phyloP scores from a whole-genome alignment of 2,888 invertebrate genomes.

The Netelia fuscicornis region DNA sequence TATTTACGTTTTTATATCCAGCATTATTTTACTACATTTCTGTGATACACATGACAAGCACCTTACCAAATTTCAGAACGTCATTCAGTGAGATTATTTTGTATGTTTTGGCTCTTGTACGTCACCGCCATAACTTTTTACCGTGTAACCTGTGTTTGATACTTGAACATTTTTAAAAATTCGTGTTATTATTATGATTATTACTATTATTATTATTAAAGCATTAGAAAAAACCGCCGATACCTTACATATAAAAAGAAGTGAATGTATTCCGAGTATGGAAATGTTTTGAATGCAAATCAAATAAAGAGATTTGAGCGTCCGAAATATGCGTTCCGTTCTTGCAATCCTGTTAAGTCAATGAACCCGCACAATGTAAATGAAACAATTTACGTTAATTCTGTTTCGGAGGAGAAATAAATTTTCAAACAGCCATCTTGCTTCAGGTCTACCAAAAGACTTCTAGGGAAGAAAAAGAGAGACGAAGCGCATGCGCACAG shows the following conservation, averaged over 20 bases:
- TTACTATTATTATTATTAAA: constrained; percentile 3
- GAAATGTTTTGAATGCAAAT: constrained; percentile 40
- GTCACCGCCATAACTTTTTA: not conserved
- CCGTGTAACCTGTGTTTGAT: not conserved
- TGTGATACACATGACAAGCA: constrained; percentile 60
- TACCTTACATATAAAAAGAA: constrained; percentile 11
- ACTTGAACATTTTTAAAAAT: not conserved
- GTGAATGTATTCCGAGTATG: constrained; percentile 18
- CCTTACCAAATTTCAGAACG: constrained; percentile 29
- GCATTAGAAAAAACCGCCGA: constrained; percentile 8
- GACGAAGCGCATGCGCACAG: constrained; percentile 54
- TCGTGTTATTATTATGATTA: not conserved
- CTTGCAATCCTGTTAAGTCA: not conserved
- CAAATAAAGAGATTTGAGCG: constrained; percentile 38
- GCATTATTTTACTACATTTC: constrained; percentile 30
- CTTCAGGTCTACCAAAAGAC: constrained; percentile 9
- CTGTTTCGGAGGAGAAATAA: not conserved
- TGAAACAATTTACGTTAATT: not conserved
- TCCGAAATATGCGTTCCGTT: not conserved
- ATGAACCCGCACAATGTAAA: not conserved
- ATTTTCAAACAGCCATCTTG: constrained; percentile 18
- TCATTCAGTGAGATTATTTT: constrained; percentile 25
- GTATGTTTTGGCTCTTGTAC: not conserved
- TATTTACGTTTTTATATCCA: not conserved
- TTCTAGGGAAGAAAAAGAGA: constrained; percentile 27